phyloP scores from a whole-genome alignment of 1,140 invertebrate genomes.

The Arion vulgaris region DNA sequence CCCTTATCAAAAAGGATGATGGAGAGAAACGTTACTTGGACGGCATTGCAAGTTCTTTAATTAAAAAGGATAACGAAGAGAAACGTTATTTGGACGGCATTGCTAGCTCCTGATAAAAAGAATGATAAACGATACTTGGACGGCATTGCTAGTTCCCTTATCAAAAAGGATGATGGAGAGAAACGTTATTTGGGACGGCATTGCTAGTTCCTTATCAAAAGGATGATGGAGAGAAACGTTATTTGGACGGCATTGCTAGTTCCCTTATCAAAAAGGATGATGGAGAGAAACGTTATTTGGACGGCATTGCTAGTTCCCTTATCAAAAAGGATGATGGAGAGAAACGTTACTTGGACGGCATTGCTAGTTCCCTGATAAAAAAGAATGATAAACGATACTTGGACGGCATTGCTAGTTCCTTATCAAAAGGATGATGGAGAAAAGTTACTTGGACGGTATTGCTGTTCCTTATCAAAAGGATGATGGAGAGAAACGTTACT shows the following conservation, averaged over 20 bases:
- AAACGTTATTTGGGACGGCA: slow-evolving; percentile 5
- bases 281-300: not conserved
- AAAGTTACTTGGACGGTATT: not conserved
- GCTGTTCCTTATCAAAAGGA: not conserved
- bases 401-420: not conserved
- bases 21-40: not conserved
- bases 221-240: not conserved
- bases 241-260: not conserved
- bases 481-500: not conserved
- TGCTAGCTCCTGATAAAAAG: not conserved
- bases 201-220: not conserved
- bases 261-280: not conserved
- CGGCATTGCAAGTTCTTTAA: not conserved
- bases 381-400: not conserved
- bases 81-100: slow-evolving; percentile 2
- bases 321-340: not conserved
- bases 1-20: not conserved
- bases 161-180: not conserved
- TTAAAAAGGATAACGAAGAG: not conserved
- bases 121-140: not conserved
- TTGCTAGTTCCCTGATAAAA: not conserved
- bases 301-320: not conserved
- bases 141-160: not conserved
- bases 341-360: not conserved
- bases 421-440: not conserved